Conservation (phyloP, 2,888 invertebrate genomes). For the Drosophila hawaiiensis region DNA sequence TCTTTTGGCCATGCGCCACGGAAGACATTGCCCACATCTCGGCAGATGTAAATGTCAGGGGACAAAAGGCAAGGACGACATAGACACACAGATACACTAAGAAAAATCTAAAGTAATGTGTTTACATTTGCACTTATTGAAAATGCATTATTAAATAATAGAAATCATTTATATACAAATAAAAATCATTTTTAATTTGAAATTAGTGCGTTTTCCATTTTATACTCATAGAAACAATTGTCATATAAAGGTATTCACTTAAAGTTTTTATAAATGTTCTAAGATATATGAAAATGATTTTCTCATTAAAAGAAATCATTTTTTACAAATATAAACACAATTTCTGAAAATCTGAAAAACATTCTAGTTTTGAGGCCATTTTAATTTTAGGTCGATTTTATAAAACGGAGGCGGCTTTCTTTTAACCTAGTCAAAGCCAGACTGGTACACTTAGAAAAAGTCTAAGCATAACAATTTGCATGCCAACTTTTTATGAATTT, state of each 20-base stretch:
- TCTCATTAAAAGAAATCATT: not conserved
- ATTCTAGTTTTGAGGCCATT: not conserved
- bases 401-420: not conserved
- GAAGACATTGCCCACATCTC: constrained; percentile 68
- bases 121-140: not conserved
- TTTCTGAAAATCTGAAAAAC: not conserved
- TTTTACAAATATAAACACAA: not conserved
- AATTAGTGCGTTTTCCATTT: not conserved
- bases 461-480: not conserved
- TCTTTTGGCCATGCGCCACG: constrained; percentile 55
- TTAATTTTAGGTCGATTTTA: not conserved
- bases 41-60: constrained; percentile 63
- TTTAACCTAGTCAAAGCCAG: no score
- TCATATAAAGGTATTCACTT: not conserved
- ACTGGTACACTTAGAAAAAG: not conserved
- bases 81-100: not conserved
- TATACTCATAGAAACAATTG: not conserved
- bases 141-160: not conserved
- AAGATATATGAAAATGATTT: not conserved
- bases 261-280: not conserved
- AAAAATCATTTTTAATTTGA: not conserved
- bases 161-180: not conserved
- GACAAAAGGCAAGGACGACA: constrained; percentile 46
- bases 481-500: not conserved
- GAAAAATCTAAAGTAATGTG: accelerated